A percentile compares a stretch with the other conserved stretches of the same genome.
phyloP scores from a whole-genome alignment of 2,113 vertebrate genomes.

The Pelobates fuscus region DNA sequence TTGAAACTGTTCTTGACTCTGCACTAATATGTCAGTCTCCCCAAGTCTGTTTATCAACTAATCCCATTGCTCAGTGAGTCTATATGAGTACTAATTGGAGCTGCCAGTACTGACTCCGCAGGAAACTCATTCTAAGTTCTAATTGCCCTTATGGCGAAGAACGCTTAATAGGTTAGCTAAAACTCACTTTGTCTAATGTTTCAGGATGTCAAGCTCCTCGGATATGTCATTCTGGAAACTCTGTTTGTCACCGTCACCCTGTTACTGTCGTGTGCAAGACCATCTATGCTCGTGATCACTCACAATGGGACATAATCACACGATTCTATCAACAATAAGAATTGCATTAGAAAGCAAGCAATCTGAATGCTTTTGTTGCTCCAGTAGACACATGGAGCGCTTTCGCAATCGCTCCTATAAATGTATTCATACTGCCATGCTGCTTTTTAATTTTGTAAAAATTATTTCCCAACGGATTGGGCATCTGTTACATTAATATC shows the following conservation, averaged over 20 bases:
- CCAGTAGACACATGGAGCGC: constrained; percentile 14
- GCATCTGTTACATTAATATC: constrained; percentile 32
- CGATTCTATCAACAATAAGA: constrained; percentile 27
- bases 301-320: constrained; percentile 8
- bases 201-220: constrained; percentile 31
- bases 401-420: constrained; percentile 21
- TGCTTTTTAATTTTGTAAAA: constrained; percentile 43
- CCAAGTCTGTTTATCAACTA: constrained; percentile 50
- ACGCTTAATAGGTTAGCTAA: constrained; percentile 48
- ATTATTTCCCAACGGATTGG: constrained; percentile 34
- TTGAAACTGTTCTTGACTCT: constrained; percentile 31
- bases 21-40: constrained; percentile 46
- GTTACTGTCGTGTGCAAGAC: constrained; percentile 18
- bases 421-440: constrained; percentile 35
- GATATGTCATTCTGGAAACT: constrained; percentile 46
- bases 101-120: constrained; percentile 49
- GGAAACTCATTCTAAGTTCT: constrained; percentile 50
- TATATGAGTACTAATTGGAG: constrained; percentile 50
- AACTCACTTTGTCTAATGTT: constrained; percentile 49
- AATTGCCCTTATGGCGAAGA: constrained; percentile 48
- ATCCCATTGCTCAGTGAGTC: constrained; percentile 50
- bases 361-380: constrained; percentile 25
- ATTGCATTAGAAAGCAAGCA: constrained; percentile 26
- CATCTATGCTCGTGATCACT: constrained; percentile 8
- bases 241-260: constrained; percentile 38